Base-by-base conservation (phyloP, 2,888 invertebrate genomes). In the Pristionchus maxplancki region DNA sequence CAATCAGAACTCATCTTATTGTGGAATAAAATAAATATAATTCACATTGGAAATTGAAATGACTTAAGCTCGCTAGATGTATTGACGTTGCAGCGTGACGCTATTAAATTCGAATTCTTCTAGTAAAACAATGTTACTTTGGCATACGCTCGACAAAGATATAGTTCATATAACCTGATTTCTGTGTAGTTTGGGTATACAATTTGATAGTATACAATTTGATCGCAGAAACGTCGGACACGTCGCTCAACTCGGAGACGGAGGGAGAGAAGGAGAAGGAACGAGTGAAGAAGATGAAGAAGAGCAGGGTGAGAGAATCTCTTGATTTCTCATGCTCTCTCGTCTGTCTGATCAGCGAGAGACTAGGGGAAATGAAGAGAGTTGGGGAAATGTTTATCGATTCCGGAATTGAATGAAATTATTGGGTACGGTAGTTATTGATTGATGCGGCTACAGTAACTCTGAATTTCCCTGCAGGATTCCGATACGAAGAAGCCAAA, bases 181-280 rank as follows among this genome's bases (percentile, higher is more conserved):
- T n/a, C n/a, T n/a, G n/a, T n/a, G n/a, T n/a, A n/a, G n/a, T n/a
- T n/a, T n/a, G n/a, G n/a, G n/a, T n/a, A n/a, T n/a, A n/a, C n/a
- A n/a, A n/a, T n/a, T n/a, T n/a, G n/a, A n/a, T n/a, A n/a, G n/a
- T n/a, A n/a, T n/a, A n/a, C n/a, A n/a, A 67, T 13, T 48, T n/a
- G 28, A 81, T 81, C 58, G 15, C 84, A 84, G 84, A 86, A 0
- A 17, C 53, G 13, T 67, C 86, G 20, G 86, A 86, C 34, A 86
- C 86, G 0, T 86, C 86, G 28, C 6, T 86, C 67, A 86, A 86
- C 86, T 86, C 86, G 31, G 86, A 86, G 40, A 67, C 71, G 9
- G 86, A 86, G 9, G 86, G 86, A n/a, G 71, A 67, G 86, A 86
- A 86, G 86, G 86, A 86, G 58, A 34, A 24, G 37, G 40, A 31